phyloP scores from a whole-genome alignment of 1,140 invertebrate species.

The Prorops nasuta region DNA sequence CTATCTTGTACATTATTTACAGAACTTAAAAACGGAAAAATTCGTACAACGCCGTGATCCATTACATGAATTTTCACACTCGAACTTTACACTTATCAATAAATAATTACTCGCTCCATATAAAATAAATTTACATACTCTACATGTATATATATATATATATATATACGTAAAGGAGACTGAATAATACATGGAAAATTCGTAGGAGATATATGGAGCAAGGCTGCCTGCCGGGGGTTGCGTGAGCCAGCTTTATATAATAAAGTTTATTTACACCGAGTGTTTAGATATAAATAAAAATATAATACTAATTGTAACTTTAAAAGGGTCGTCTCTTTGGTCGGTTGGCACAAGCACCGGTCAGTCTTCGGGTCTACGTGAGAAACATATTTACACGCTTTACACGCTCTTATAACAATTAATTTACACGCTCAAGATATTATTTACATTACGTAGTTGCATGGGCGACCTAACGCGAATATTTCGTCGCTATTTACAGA shows the following conservation, averaged over 20 bases:
- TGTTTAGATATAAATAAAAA: not conserved
- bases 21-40: constrained; percentile 19
- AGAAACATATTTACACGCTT: constrained; percentile 2
- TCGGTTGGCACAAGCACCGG: constrained; percentile 52
- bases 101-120: constrained; percentile 23
- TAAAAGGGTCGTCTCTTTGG: constrained; percentile 45
- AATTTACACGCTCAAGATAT: too few species aligned
- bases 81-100: constrained; percentile 34
- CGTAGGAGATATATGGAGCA: too few species aligned
- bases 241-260: too few species aligned
- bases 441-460: too few species aligned
- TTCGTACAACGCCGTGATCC: constrained; percentile 5
- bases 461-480: too few species aligned
- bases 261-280: not conserved
- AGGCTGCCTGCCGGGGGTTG: too few species aligned
- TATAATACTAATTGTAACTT: constrained; percentile 3
- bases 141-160: constrained; percentile 8
- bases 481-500: too few species aligned
- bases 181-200: too few species aligned
- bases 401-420: too few species aligned
- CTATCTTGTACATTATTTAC: constrained; percentile 46
- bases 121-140: not conserved
- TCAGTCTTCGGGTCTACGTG: constrained; percentile 51
- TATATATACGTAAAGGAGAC: not conserved
- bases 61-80: constrained; percentile 20